phyloP scores from a whole-genome alignment of 2,888 invertebrate species.

The Arenicola marina region DNA sequence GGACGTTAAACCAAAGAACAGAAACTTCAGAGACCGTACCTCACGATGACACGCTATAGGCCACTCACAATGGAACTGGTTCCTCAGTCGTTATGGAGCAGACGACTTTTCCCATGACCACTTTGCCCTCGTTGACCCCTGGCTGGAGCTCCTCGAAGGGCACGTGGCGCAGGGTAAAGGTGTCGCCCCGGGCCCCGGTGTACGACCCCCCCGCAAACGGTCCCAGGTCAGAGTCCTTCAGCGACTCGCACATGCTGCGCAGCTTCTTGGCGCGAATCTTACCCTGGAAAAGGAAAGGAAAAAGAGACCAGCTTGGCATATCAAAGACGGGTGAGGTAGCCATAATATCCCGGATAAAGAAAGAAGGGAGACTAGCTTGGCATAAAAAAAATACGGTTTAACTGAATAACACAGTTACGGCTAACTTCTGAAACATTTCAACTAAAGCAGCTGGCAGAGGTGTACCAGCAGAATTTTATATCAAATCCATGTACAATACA shows the following conservation, averaged over 20 bases:
- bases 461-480: no score
- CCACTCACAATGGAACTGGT: conserved; percentile 67
- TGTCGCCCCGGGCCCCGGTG: conserved; percentile 64
- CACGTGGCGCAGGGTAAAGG: conserved; percentile 64
- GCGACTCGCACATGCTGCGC: conserved; percentile 69
- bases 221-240: conserved; percentile 68
- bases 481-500: no score
- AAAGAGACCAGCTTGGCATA: neutral
- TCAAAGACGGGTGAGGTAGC: no score
- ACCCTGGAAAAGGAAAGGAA: conserved; percentile 56
- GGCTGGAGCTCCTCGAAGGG: conserved; percentile 63
- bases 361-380: no score
- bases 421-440: no score
- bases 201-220: conserved; percentile 69
- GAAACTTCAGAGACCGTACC: no score
- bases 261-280: conserved; percentile 76
- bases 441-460: no score
- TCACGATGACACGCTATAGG: no score
- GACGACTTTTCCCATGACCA: conserved; percentile 78
- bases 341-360: no score
- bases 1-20: no score
- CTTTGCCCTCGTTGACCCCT: conserved; percentile 71
- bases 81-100: conserved; percentile 78
- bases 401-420: no score
- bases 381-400: no score